Conservation (phyloP, 37 sponge, comb jelly and placozoan species). For the Cliona cf. orientalis region DNA sequence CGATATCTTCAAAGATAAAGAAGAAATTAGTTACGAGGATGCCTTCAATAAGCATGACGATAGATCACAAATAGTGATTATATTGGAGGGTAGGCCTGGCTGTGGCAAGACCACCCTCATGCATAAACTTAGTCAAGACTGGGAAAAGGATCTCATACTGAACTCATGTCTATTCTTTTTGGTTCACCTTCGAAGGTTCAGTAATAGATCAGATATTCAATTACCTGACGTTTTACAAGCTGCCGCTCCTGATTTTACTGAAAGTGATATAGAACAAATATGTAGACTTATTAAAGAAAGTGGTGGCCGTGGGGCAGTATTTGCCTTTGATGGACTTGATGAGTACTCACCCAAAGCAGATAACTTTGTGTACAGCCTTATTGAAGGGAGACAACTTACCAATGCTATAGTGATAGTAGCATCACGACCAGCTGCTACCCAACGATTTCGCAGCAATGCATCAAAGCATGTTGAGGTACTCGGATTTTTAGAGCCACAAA, state of each 20-base stretch:
- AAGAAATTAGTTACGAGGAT: neutral
- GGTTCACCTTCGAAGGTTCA: neutral
- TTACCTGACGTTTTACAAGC: slow-evolving; percentile 1
- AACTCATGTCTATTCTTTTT: neutral
- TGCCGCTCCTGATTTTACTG: no score
- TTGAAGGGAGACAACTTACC: neutral
- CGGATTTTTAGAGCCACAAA: slow-evolving; percentile 13
- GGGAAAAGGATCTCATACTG: slow-evolving; percentile 24
- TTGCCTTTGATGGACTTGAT: slow-evolving; percentile 39
- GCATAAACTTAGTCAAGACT: slow-evolving; percentile 16
- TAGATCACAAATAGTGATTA: neutral
- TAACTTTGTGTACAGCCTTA: neutral
- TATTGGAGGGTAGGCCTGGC: slow-evolving; percentile 38
- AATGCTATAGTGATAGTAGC: slow-evolving; percentile 9
- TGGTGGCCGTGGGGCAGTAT: slow-evolving; percentile 1
- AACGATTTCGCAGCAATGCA: neutral
- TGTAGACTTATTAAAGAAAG: no score
- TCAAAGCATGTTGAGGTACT: slow-evolving; percentile 26
- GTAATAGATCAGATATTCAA: neutral
- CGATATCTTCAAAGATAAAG: slow-evolving; percentile 1
- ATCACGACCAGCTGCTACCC: slow-evolving; percentile 30
- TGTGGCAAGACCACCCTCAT: slow-evolving; percentile 39
- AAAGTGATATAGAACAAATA: neutral
- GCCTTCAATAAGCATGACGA: neutral
- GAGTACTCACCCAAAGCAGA: neutral